Evolutionary conservation across 2,113 vertebrate species (phyloP).

Genomic region (Semicossyphus pulcher): DNA sequence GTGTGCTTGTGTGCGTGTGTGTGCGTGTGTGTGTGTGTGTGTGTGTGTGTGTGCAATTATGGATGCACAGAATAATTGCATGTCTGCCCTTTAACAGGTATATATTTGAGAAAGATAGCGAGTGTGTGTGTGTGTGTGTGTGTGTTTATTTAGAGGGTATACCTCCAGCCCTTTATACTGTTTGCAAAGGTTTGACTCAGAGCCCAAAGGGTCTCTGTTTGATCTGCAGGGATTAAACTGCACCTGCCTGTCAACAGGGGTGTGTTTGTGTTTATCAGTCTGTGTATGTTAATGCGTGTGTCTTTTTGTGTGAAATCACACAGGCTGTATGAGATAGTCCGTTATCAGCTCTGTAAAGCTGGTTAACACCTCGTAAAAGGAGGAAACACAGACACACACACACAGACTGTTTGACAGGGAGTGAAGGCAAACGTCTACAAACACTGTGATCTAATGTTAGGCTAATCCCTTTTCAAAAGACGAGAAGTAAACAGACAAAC

Average conservation of each 20-base stretch:
- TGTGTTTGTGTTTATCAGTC: neutral
- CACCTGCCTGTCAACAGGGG: constrained; percentile 38
- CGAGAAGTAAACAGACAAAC: neutral
- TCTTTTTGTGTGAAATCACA: constrained; percentile 28
- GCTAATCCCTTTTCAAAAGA: no score
- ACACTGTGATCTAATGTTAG: no score
- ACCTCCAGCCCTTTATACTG: constrained; percentile 11
- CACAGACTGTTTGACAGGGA: constrained; percentile 6
- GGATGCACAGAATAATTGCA: neutral
- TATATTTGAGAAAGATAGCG: neutral
- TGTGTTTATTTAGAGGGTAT: constrained; percentile 7
- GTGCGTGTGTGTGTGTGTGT: neutral
- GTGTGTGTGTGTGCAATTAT: neutral
- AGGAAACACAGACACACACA: constrained; percentile 4
- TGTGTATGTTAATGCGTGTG: neutral
- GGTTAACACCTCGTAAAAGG: constrained; percentile 29
- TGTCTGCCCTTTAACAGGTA: neutral
- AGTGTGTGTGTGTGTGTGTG: neutral
- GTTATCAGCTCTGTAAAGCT: constrained; percentile 10
- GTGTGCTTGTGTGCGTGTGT: neutral
- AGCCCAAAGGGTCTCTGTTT: constrained; percentile 4
- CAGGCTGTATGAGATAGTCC: constrained; percentile 10
- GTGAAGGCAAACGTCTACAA: neutral
- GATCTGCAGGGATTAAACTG: constrained; percentile 31
- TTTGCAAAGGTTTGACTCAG: constrained; percentile 9